Evolutionary conservation across 92 coral and sea anemone species (phyloP), one percentile per base, ranked within the genome.

Genomic region (Hydrozoanthus gracilis): DNA sequence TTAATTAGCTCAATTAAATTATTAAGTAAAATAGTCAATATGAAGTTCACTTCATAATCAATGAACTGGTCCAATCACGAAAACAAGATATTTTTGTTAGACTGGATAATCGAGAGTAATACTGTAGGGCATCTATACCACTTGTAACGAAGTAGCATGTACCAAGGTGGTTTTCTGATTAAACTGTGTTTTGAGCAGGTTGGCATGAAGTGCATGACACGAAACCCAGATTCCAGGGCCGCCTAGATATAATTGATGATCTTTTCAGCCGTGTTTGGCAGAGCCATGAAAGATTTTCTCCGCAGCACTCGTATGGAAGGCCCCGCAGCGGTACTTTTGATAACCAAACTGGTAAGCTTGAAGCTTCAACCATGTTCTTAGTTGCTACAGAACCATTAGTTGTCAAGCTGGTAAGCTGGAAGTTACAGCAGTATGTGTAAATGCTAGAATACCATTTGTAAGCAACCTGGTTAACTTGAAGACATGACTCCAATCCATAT

Each of bases 121-220:
- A 6, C 46, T 67, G 45, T 14, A 67, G 35, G 13, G 13, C 8
- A 67, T 18, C 72, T 67, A 27, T 27, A 27, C 39, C 39, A 27
- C 39, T 27, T 27, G 39, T 27, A 27, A 27, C 39, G 39, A 27
- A 27, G 45, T 18, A 5, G 7, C 46, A 17, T 20, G 46, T 67
- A 67, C 72, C 4, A 39, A 9, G 27, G 3, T 72, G 2, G n/a
- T 3, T 76, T 14, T 58, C 65, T 54, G 15, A 75, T 51, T 44
- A 27, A 50, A 15, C 50, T 14, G 67, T 82, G 7, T 61, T 8
- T 6, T 51, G 48, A 12, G 3, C 58, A 96, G 99, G 98, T 44
- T 96, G 99, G 99, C 99, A 96, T 51, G 99, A 96, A 69, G 94
- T 96, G 4, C 93, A 96, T 48, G 99, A 96, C 85, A 95, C 98